Conservation (phyloP, 1,140 invertebrate species). For the Drosophila rufa region DNA sequence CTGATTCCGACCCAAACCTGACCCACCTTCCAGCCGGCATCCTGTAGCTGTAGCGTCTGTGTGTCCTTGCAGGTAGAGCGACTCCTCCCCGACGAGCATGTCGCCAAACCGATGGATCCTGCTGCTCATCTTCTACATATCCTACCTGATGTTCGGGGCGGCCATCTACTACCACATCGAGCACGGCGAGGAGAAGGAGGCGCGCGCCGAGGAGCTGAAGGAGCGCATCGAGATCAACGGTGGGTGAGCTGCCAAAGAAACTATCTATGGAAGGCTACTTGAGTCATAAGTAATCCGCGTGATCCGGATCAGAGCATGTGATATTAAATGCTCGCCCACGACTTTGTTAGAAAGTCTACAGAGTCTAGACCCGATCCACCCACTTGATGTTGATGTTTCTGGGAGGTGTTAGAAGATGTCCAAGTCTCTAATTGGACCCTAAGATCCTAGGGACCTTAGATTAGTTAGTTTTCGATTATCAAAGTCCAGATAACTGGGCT, state of each 20-base stretch:
- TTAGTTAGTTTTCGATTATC: too few species aligned
- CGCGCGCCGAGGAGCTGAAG: slow-evolving; percentile 86
- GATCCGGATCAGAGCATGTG: slow-evolving; percentile 49
- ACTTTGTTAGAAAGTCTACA: slow-evolving; percentile 33
- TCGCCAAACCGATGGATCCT: slow-evolving; percentile 92
- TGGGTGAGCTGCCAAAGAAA: slow-evolving; percentile 85
- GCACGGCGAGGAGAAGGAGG: slow-evolving; percentile 88
- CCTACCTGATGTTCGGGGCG: slow-evolving; percentile 91
- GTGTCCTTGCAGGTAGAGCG: slow-evolving; percentile 57
- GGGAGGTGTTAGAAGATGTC: background rate
- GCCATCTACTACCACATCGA: slow-evolving; percentile 92
- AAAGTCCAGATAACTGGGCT: too few species aligned
- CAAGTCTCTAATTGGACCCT: background rate
- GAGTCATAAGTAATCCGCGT: slow-evolving; percentile 23
- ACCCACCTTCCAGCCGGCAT: background rate
- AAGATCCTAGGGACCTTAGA: background rate
- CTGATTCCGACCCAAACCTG: background rate
- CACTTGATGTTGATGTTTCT: slow-evolving; percentile 15
- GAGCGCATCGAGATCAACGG: slow-evolving; percentile 90
- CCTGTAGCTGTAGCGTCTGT: background rate
- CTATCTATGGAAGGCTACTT: background rate
- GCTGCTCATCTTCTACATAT: slow-evolving; percentile 90
- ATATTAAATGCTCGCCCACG: slow-evolving; percentile 66
- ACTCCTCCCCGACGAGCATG: slow-evolving; percentile 86
- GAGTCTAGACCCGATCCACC: slow-evolving; percentile 12